Base-by-base conservation (phyloP, 2,888 invertebrate genomes). In the Bugula neritina region DNA sequence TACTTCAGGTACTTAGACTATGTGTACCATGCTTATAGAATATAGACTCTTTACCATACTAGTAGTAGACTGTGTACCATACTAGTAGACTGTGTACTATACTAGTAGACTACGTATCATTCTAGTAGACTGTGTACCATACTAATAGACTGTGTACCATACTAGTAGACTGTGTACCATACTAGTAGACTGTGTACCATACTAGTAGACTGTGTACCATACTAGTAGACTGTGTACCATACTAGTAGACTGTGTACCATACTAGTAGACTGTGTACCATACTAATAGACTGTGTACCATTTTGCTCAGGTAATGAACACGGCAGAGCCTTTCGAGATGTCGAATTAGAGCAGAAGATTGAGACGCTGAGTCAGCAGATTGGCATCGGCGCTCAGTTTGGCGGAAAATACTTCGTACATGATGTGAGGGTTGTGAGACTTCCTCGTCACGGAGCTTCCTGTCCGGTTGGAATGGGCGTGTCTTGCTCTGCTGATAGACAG, bases 371-470 rank as follows among this genome's bases (percentile, higher is more conserved):
- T 0, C 79, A 79, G 74, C 77, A 75, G 27, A 76, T 78, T 29
- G 84, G 84, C 5, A 84, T 84, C 35, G 84, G 84, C 0, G 84
- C 84, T 3, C 84, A 84, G 79, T 84, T 84, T 78, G 84, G 84
- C 0, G 84, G 84, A 17, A 84, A 84, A 74, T 84, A 84, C 75
- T 84, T 84, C 79, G 84, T 84, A 75, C 84, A 84, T 75, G 84
- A 84, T 75, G 84, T 84, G 0, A 74, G 84, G 25, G 84, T 84
- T 0, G 75, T 84, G 3, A 77, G 84, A 13, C 76, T 84, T 5
- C 84, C 84, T 0, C 76, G 84, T 23, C 84, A 84, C 72, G 84
- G 84, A 2, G 84, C 84, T 0, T 83, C 83, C 3, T 84, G 84
- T 75, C 84, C 84, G 31, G 83, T 84, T 1, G 84, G 84, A 35